A percentile compares a stretch with the other conserved stretches of the same genome.
phyloP scores from a whole-genome alignment of 2,113 vertebrate species.

The Prochilodus magdalenae region DNA sequence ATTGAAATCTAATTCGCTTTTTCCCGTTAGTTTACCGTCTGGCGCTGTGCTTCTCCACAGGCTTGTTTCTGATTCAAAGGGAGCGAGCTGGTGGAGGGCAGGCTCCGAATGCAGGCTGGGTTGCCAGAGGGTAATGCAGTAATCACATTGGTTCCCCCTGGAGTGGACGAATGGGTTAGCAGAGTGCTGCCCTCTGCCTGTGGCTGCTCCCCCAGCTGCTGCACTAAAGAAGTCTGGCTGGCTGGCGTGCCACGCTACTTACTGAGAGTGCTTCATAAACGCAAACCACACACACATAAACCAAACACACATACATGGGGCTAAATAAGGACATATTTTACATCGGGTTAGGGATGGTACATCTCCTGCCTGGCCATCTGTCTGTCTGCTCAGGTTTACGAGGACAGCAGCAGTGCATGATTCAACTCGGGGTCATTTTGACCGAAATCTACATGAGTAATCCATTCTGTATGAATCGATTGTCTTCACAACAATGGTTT shows the following conservation, averaged over 20 bases:
- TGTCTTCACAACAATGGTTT: too few species aligned
- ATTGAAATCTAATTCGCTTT: constrained; percentile 7
- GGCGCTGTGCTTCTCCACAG: constrained; percentile 16
- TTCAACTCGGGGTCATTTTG: not conserved
- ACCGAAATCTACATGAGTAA: too few species aligned
- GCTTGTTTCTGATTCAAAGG: constrained; percentile 43
- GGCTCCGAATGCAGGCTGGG: constrained; percentile 31
- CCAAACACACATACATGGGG: constrained; percentile 12
- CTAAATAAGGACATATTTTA: not conserved
- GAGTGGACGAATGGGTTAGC: constrained; percentile 54
- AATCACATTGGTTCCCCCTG: constrained; percentile 61
- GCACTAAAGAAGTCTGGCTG: constrained; percentile 42
- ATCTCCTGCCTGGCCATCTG: not conserved
- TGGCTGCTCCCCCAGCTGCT: constrained; percentile 51
- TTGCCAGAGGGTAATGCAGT: constrained; percentile 60
- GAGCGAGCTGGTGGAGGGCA: constrained; percentile 41
- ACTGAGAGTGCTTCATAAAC: constrained; percentile 16
- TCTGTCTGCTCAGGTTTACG: not conserved
- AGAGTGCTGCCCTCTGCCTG: constrained; percentile 56
- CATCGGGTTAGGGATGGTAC: not conserved
- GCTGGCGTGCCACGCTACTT: constrained; percentile 22
- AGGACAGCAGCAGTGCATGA: not conserved
- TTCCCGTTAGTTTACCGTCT: constrained; percentile 20
- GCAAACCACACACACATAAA: constrained; percentile 15
- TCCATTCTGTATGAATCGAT: too few species aligned